These are phyloP conservation scores for Conus betulinus DNA, from an alignment of 1,140 invertebrate species.

Conservation along the genomic window DNA sequence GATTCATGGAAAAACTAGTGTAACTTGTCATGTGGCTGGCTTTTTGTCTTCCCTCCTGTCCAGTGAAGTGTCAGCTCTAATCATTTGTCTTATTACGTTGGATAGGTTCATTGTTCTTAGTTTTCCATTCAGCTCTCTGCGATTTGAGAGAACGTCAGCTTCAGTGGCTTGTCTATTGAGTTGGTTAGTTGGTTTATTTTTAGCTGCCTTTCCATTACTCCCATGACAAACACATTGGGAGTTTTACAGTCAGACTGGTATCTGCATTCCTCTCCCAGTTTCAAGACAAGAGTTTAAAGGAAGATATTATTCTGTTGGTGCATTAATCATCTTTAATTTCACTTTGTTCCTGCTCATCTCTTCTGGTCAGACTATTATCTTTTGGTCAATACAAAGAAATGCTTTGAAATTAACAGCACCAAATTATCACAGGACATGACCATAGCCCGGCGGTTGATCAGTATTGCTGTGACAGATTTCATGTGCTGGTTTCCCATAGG, in stretches of 20 bases:
- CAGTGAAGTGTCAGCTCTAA: no score
- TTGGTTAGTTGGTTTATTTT: slow-evolving; percentile 31
- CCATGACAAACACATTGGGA: slow-evolving; percentile 30
- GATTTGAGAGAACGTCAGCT: slow-evolving; percentile 35
- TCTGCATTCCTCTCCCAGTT: slow-evolving; percentile 52
- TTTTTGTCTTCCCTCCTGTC: slow-evolving; percentile 59
- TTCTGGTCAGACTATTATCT: slow-evolving; percentile 47
- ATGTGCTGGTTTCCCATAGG: slow-evolving; percentile 36
- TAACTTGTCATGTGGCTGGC: slow-evolving; percentile 56
- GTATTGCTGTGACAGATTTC: slow-evolving; percentile 44
- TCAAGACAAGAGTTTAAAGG: slow-evolving; percentile 29
- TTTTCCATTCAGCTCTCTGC: slow-evolving; percentile 55
- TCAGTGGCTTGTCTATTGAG: background rate
- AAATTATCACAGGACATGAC: slow-evolving; percentile 23
- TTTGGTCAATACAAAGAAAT: slow-evolving; percentile 30
- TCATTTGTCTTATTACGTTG: no score
- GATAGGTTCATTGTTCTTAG: slow-evolving; percentile 46
- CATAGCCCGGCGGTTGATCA: slow-evolving; percentile 42
- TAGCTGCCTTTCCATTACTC: slow-evolving; percentile 40
- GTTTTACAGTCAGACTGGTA: slow-evolving; percentile 49
- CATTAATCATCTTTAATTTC: slow-evolving; percentile 51
- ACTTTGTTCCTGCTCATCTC: slow-evolving; percentile 46
- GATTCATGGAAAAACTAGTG: slow-evolving; percentile 56
- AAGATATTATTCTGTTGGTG: slow-evolving; percentile 42
- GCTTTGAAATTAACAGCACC: background rate